Evolutionary conservation across 2,888 invertebrate genomes (phyloP), one percentile per base, ranked within the genome.

Genomic region (Operophtera brumata): DNA sequence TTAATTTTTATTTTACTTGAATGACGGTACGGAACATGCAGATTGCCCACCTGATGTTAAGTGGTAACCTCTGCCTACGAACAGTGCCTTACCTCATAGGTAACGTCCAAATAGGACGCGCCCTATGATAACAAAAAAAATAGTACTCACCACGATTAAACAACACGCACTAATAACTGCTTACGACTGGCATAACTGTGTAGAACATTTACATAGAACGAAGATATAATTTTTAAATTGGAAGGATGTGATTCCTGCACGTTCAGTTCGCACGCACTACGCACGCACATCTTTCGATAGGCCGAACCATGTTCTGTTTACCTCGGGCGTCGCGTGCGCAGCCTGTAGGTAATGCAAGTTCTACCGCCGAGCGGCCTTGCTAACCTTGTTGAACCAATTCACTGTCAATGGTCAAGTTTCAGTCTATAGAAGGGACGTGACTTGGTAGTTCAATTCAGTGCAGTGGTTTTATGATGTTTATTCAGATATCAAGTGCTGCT

Each of bases 371-470:
- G 36, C 36, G 57, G 45, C 58, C 54, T 59, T 53, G 59, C 11
- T 34, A n/a, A n/a, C n/a, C n/a, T n/a, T n/a, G 52, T 32, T 55
- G 52, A 43, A 55, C 52, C 54, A 55, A 55, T 59, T 54, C 54
- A 42, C 42, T 54, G 45, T 45, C 51, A 54, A 51, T 39, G 53
- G 51, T 58, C 58, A 57, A 54, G 54, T 58, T 48, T 57, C 42
- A 51, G 47, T 51, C 39, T 52, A 40, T 52, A 35, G 44, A 47
- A 47, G 51, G 44, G 10, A 28, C 28, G 2, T 20, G 20, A 20
- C 20, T 2, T 20, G 20, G n/a, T n/a, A n/a, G n/a, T n/a, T n/a
- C n/a, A n/a, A 20, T 20, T 20, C 20, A 20, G 20, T 20, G 20
- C 20, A 20, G 20, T 20, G 20, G 20, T 2, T 20, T 20, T 20